A percentile compares a stretch with the other conserved stretches of the same genome.
Conservation (phyloP, 2,797 vertebrate species). For the Xiphorhynchus erythropygius region DNA sequence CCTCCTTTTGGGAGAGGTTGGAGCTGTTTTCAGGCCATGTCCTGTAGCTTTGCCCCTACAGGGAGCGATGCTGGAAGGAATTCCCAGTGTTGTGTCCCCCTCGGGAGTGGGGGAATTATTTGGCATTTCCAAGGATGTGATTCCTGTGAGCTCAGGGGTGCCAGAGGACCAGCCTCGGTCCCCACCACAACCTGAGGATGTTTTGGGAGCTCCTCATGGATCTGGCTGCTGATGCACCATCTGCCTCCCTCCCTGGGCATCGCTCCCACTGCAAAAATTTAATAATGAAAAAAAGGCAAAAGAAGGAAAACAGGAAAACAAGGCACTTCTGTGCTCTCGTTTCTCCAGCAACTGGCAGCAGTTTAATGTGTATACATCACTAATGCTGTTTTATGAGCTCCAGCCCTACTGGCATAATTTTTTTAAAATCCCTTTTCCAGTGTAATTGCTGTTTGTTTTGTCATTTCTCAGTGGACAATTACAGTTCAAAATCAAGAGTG, state of each 20-base stretch:
- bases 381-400: neutral
- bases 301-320: neutral
- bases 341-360: constrained; percentile 7
- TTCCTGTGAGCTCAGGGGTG: neutral
- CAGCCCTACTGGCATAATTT: constrained; percentile 28
- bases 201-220: neutral
- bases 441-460: constrained; percentile 70
- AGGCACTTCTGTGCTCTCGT: neutral
- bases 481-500: constrained; percentile 34
- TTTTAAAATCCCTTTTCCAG: neutral
- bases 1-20: neutral
- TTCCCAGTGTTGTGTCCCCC: fast-evolving
- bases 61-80: neutral
- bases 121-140: neutral
- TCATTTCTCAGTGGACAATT: constrained; percentile 66
- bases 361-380: neutral
- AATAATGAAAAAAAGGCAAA: neutral
- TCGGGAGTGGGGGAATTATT: fast-evolving
- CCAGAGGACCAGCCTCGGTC: neutral
- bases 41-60: neutral
- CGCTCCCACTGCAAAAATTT: neutral
- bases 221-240: neutral
- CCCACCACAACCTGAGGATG: fast-evolving
- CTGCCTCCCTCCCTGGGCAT: neutral
- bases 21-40: neutral